Percentiles rank a stretch among this genome's conserved stretches.
Conservation (phyloP, 2,797 vertebrate genomes). For the Falco rusticolus region DNA sequence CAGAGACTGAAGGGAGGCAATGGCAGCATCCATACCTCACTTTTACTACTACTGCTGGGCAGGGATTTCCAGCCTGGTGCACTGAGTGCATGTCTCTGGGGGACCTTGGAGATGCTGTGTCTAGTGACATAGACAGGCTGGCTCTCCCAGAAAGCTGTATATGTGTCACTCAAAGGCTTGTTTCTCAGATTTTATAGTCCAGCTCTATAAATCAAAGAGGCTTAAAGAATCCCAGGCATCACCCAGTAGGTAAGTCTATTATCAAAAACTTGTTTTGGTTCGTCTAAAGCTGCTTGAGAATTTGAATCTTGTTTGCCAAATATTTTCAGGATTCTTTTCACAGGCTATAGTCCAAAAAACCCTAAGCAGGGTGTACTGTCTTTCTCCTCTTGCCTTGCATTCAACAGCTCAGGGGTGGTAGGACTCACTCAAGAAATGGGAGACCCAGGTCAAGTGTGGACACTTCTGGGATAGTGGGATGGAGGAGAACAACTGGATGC, state of each 20-base stretch:
- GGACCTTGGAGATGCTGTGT: not conserved
- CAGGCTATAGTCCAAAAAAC: not conserved
- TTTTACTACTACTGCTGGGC: not conserved
- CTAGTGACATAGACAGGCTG: not conserved
- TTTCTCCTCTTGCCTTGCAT: not conserved
- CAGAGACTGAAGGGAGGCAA: not conserved
- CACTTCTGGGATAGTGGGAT: not conserved
- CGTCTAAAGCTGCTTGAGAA: not conserved
- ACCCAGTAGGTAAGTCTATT: not conserved
- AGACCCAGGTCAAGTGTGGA: not conserved
- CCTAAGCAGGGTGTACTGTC: not conserved
- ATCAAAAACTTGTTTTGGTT: not conserved
- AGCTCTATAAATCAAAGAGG: not conserved
- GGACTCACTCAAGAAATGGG: not conserved
- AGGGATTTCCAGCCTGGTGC: not conserved
- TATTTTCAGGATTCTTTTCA: not conserved
- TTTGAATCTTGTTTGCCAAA: not conserved
- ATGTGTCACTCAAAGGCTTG: not conserved
- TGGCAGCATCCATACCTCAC: not conserved
- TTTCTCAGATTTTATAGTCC: not conserved
- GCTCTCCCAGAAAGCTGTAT: not conserved
- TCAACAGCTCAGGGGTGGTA: not conserved
- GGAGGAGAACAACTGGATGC: not conserved
- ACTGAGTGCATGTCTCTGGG: fast-evolving
- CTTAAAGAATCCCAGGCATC: not conserved